Percentiles rank a stretch among this genome's conserved stretches.
Evolutionary conservation across 2,113 vertebrate species (phyloP).

Genomic region (Pollachius pollachius): DNA sequence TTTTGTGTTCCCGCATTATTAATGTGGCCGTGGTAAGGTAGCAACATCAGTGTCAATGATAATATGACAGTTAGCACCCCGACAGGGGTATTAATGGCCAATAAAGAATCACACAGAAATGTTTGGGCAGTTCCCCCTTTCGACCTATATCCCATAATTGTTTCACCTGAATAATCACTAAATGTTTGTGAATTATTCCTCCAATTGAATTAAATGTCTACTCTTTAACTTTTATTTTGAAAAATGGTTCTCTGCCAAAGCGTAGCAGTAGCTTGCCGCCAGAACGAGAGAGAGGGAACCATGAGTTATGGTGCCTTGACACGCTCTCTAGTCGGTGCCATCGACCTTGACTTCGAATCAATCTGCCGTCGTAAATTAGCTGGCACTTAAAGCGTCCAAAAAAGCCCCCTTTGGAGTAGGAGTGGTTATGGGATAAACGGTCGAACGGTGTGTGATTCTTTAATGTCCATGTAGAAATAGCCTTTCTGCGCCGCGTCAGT

Average conservation of each 20-base stretch:
- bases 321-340: neutral
- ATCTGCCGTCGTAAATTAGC: slow-evolving; percentile 15
- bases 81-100: slow-evolving; percentile 36
- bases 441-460: slow-evolving; percentile 61
- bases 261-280: no score
- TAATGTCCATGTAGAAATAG: slow-evolving; percentile 59
- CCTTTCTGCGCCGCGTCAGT: slow-evolving; percentile 44
- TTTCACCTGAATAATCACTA: neutral
- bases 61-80: neutral
- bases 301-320: neutral
- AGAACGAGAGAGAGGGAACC: neutral
- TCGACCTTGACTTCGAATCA: slow-evolving; percentile 26
- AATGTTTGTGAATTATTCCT: no score
- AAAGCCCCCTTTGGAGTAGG: slow-evolving; percentile 7
- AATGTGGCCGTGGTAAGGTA: slow-evolving; percentile 8
- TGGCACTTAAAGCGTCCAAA: slow-evolving; percentile 1
- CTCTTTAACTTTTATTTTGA: no score
- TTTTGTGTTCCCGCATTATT: slow-evolving; percentile 31
- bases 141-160: slow-evolving; percentile 25
- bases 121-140: slow-evolving; percentile 34
- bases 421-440: slow-evolving; percentile 34
- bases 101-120: slow-evolving; percentile 47
- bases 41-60: neutral
- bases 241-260: no score
- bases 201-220: no score